Evolutionary conservation across 1,140 invertebrate genomes (phyloP).

Genomic region (Arctopsyche grandis): DNA sequence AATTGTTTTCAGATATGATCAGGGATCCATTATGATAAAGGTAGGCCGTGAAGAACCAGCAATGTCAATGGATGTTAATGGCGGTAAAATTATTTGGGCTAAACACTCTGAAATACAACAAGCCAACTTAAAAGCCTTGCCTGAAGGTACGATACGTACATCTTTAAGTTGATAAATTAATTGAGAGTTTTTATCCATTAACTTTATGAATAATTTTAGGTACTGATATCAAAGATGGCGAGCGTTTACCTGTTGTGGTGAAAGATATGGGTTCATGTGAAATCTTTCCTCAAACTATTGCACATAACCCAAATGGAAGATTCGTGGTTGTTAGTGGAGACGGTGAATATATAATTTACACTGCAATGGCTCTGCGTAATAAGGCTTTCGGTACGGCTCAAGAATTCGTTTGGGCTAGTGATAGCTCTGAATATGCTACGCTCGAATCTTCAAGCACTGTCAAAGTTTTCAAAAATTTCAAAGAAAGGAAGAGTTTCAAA

Average conservation of each 20-base stretch:
- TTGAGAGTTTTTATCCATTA: neutral
- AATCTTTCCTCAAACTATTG: slow-evolving; percentile 98
- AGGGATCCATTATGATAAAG: slow-evolving; percentile 97
- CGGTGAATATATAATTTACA: slow-evolving; percentile 99
- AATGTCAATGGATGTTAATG: slow-evolving; percentile 97
- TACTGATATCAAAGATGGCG: slow-evolving; percentile 88
- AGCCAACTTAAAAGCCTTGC: slow-evolving; percentile 90
- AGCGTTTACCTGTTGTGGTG: slow-evolving; percentile 89
- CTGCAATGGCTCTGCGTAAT: slow-evolving; percentile 97
- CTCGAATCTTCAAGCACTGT: slow-evolving; percentile 90
- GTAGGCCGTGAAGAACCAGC: slow-evolving; percentile 98
- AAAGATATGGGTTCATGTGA: slow-evolving; percentile 99
- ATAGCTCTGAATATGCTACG: slow-evolving; percentile 95
- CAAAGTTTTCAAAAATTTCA: slow-evolving; percentile 98
- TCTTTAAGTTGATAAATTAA: neutral
- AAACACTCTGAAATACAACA: slow-evolving; percentile 98
- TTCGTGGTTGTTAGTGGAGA: slow-evolving; percentile 99
- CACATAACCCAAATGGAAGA: slow-evolving; percentile 98
- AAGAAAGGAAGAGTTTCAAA: slow-evolving; percentile 94
- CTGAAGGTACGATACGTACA: slow-evolving; percentile 68
- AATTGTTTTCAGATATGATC: slow-evolving; percentile 80
- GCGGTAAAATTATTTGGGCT: slow-evolving; percentile 99
- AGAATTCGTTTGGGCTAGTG: slow-evolving; percentile 98
- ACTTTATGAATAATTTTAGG: slow-evolving; percentile 56
- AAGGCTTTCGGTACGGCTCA: slow-evolving; percentile 98